Evolutionary conservation across 2,888 invertebrate species (phyloP), one percentile per base, ranked within the genome.

Genomic region (Endotricha flammealis): DNA sequence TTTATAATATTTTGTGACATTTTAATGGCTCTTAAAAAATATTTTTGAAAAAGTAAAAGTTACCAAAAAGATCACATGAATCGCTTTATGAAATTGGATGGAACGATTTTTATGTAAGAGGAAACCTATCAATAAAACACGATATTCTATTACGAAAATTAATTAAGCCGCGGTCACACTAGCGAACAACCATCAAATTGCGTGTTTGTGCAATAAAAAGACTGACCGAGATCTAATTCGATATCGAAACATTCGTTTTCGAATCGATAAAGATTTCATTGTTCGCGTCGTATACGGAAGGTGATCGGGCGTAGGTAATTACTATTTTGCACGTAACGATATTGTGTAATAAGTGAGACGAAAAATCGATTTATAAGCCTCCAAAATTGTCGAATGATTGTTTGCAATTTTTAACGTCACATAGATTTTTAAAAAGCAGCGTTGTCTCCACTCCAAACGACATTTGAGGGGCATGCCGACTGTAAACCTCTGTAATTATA

Each of bases 211-310:
- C 55, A 66, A 74, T 58, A 73, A 79, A 76, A 72, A 72, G 66
- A 65, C 54, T 74, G 76, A 70, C 78, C 75, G 77, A 70, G 75
- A 78, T 80, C 75, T 73, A 73, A 58, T 64, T 59, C 50, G 67
- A 66, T 65, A 64, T 57, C 54, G 64, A 61, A 65, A 63, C 53
- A 44, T 48, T 64, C 64, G 65, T 70, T 76, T 76, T 70, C 68
- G 62, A 67, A 64, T 73, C 64, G 67, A 74, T 78, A 74, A 74
- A 67, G 68, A 66, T 75, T 78, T 74, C 69, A 81, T 81, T 79
- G 81, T 80, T 68, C 64, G 48, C 59, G 65, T 62, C 67, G 70
- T 69, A 74, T 65, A 73, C 79, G 80, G 79, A 80, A 79, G 78
- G 79, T 64, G 67, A 64, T 63, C 57, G 64, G 48, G 36, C 39